Conservation (phyloP, 2,113 vertebrate species). For the Cebus imitator region DNA sequence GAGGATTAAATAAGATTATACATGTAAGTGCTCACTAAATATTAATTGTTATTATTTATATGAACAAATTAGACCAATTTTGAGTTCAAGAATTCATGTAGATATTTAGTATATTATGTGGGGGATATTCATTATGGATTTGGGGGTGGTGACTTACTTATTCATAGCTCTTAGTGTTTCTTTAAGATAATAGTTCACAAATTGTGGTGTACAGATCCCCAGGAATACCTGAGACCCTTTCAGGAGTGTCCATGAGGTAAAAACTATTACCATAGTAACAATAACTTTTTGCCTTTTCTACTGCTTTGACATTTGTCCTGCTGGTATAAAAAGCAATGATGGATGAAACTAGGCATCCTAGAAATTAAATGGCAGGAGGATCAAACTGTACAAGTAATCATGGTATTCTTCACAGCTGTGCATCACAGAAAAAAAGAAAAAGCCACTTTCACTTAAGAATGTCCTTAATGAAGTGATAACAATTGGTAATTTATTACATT, state of each 20-base stretch:
- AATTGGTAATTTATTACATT: background rate
- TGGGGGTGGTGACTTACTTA: background rate
- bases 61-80: constrained; percentile 10
- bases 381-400: background rate
- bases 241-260: background rate
- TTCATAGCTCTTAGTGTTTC: constrained; percentile 34
- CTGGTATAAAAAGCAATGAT: background rate
- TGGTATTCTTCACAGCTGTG: background rate
- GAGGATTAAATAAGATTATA: background rate
- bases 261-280: background rate
- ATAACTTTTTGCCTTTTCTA: background rate
- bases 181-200: background rate
- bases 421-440: background rate
- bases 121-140: constrained; percentile 4
- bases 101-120: background rate
- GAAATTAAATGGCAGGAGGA: background rate
- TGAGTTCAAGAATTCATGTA: constrained; percentile 25
- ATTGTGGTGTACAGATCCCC: background rate
- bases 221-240: background rate
- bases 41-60: background rate
- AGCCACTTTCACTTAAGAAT: background rate
- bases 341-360: background rate
- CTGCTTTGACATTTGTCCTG: background rate
- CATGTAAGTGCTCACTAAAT: background rate
- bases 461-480: background rate